Base-by-base conservation (phyloP, 2,888 invertebrate genomes). In the Uloborus plumipes region DNA sequence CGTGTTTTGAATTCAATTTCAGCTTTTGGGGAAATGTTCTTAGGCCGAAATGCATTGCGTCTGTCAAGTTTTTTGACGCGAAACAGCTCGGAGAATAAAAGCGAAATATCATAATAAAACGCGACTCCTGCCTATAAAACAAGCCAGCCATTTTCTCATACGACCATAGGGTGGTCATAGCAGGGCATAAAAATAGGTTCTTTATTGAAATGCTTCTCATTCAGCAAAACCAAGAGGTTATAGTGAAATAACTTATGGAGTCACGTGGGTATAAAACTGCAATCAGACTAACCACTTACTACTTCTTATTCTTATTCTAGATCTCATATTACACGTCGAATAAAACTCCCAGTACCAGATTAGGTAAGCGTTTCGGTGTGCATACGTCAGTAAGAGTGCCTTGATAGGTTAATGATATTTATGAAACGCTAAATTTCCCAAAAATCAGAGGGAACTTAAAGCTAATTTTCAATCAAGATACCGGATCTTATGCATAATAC, bases 41-140 rank as follows among this genome's bases (percentile, higher is more conserved):
- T 80, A 70, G 64, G 69, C 64, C 31, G 64, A 74, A 74, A 80
- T 80, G 69, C 80, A 80, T 80, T 70, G 74, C 70, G 51, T 47
- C 80, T 80, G 80, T 80, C 80, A 80, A 80, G 74, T 74, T 80
- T 80, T 80, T 80, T 80, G 74, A 80, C 69, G 80, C 74, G 70
- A 80, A 74, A 80, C 74, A 69, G 80, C 80, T 80, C 6, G 15
- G 70, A 80, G 70, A 74, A 80, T 80, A 80, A 74, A 80, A 80
- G 74, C 58, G 80, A 80, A 80, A 80, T 80, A 80, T 80, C 79
- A 80, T 80, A 80, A 80, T 80, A 80, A 80, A 80, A 80, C 70
- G 58, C 62, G 80, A 80, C 74, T 70, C 69, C 55, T 70, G 69
- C 74, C 80, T 74, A 80, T 80, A 80, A 80, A 80, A 74, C 80